These are phyloP conservation scores for Phodopus roborovskii DNA, from an alignment of 2,113 vertebrate genomes.

Conservation along the genomic window DNA sequence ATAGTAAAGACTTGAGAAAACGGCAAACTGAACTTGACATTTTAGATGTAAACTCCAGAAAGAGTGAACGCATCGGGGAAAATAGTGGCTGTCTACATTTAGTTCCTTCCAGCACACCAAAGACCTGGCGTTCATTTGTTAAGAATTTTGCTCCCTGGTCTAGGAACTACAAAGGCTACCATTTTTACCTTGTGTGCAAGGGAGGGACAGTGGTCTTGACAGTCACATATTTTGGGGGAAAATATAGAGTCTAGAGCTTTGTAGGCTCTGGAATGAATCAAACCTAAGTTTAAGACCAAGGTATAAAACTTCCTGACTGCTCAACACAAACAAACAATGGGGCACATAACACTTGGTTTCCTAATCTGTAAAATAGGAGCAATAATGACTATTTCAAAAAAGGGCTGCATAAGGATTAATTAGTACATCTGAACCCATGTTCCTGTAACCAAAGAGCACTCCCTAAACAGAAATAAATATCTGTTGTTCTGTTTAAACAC, in stretches of 20 bases:
- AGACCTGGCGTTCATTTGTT: not conserved
- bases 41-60: constrained; percentile 9
- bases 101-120: constrained; percentile 1
- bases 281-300: constrained; percentile 26
- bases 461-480: not conserved
- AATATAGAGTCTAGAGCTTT: not conserved
- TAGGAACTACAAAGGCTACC: constrained; percentile 34
- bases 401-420: not conserved
- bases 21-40: too few relatives aligned
- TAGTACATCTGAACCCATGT: not conserved
- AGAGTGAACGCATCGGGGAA: not conserved
- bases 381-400: not conserved
- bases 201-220: not conserved
- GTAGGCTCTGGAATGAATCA: not conserved
- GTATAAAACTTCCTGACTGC: not conserved
- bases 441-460: not conserved
- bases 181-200: constrained; percentile 32
- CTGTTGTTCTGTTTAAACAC: not conserved
- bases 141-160: constrained; percentile 21
- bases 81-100: constrained; percentile 27
- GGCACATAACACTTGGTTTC: constrained; percentile 1
- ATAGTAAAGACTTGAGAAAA: constrained; percentile 51
- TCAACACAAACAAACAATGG: not conserved
- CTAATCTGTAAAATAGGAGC: constrained; percentile 35
- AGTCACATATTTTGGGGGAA: constrained; percentile 29